Evolutionary conservation across 2,888 invertebrate species (phyloP).

Genomic region (Dyspetes luteomarginatus): DNA sequence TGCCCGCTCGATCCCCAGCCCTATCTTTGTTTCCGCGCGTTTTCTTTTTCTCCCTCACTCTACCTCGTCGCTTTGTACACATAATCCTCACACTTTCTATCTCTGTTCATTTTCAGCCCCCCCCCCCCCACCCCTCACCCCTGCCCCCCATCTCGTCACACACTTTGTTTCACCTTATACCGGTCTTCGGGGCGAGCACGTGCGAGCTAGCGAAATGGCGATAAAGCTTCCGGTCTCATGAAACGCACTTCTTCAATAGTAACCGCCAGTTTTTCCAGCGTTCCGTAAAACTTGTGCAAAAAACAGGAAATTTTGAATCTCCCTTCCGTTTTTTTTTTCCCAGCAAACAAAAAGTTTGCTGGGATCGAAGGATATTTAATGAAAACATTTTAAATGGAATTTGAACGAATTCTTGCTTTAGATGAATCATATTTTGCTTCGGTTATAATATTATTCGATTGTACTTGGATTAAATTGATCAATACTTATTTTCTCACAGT

Average conservation of each 20-base stretch:
- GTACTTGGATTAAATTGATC: too few species aligned
- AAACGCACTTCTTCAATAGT: conserved; percentile 23
- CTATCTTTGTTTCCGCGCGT: not conserved
- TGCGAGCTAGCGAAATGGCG: conserved; percentile 63
- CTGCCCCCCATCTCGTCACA: conserved; percentile 46
- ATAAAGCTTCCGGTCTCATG: conserved; percentile 53
- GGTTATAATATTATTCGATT: too few species aligned
- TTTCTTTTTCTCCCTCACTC: conserved; percentile 4
- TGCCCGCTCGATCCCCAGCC: conserved; percentile 17
- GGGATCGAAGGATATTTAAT: too few species aligned
- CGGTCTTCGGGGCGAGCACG: conserved; percentile 61
- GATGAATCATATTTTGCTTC: too few species aligned
- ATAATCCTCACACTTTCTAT: conserved; percentile 2
- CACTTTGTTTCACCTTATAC: conserved; percentile 48
- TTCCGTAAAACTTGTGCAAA: not conserved
- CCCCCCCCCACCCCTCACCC: conserved; percentile 39
- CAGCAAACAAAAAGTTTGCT: too few species aligned
- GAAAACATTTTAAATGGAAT: too few species aligned
- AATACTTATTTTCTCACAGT: too few species aligned
- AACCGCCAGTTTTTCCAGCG: conserved; percentile 36
- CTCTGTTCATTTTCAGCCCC: not conserved
- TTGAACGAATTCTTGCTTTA: too few species aligned
- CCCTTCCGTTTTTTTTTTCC: too few species aligned
- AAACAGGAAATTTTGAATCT: not conserved
- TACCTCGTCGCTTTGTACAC: not conserved